Percentiles rank a stretch among this genome's conserved stretches.
Conservation (phyloP, 2,888 invertebrate genomes). For the Chymomyza caudatula region DNA sequence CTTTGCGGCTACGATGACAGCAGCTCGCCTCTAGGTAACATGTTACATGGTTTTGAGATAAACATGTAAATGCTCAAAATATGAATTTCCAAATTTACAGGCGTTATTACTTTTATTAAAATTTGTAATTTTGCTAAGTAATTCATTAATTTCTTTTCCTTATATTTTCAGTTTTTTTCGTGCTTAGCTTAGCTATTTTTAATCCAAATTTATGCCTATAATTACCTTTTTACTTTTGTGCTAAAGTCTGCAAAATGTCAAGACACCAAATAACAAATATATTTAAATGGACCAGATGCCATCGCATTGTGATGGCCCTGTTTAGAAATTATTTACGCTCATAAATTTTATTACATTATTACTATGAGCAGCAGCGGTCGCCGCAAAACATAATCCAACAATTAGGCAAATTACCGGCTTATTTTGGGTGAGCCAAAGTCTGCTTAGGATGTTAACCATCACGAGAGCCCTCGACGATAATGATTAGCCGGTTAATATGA, state of each 20-base stretch:
- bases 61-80: too few relatives aligned
- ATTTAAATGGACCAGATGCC: slow-evolving; percentile 54
- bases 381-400: slow-evolving; percentile 54
- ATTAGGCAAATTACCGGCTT: slow-evolving; percentile 56
- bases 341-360: slow-evolving; percentile 51
- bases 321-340: slow-evolving; percentile 37
- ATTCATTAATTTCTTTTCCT: not conserved
- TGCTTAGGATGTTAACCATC: not conserved
- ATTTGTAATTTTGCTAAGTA: too few relatives aligned
- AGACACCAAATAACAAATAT: slow-evolving; percentile 7
- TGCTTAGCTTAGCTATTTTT: slow-evolving; percentile 31
- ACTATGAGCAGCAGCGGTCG: slow-evolving; percentile 14
- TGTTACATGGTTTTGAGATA: too few relatives aligned
- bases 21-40: too few relatives aligned
- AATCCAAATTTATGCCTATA: slow-evolving; percentile 44
- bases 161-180: not conserved
- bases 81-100: too few relatives aligned
- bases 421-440: slow-evolving; percentile 14
- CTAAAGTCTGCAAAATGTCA: slow-evolving; percentile 52
- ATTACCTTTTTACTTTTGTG: slow-evolving; percentile 43
- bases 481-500: not conserved
- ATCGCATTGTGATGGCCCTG: slow-evolving; percentile 6
- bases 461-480: not conserved
- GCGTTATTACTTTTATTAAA: too few relatives aligned
- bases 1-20: too few relatives aligned